Conservation (phyloP, 2,888 invertebrate species). For the Tolmerus cingulatus region DNA sequence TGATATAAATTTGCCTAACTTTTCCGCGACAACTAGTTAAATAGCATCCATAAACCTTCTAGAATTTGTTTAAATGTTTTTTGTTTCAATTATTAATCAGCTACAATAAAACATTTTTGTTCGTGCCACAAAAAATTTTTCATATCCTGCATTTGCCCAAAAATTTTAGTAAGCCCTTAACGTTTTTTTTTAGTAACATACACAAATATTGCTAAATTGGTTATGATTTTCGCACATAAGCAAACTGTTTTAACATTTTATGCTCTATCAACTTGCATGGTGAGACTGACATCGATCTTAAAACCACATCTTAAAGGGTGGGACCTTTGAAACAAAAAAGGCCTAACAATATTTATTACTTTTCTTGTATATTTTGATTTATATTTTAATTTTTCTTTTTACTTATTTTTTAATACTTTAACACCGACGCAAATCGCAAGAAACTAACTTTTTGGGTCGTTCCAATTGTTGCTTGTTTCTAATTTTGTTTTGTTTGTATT, state of each 20-base stretch:
- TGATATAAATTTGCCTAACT: constrained; percentile 35
- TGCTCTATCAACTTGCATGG: neutral
- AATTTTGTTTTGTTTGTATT: neutral
- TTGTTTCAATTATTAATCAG: constrained; percentile 6
- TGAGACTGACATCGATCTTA: neutral
- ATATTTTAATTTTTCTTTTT: neutral
- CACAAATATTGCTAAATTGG: neutral
- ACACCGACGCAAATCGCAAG: neutral
- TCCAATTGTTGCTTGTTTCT: neutral
- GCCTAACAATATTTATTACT: neutral
- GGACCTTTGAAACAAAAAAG: neutral
- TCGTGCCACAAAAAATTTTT: constrained; percentile 10
- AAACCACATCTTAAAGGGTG: neutral
- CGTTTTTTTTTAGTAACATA: constrained; percentile 3
- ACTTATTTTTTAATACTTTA: neutral
- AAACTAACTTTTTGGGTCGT: neutral
- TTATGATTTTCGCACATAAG: neutral
- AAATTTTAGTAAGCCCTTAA: neutral
- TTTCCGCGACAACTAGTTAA: constrained; percentile 20
- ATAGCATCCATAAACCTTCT: constrained; percentile 24
- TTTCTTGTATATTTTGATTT: neutral
- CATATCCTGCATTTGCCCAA: neutral
- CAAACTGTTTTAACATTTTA: neutral
- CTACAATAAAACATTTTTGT: constrained; percentile 20
- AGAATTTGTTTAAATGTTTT: constrained; percentile 13